Conservation (phyloP, 2,113 vertebrate genomes). For the Tychaedon coryphoeus region DNA sequence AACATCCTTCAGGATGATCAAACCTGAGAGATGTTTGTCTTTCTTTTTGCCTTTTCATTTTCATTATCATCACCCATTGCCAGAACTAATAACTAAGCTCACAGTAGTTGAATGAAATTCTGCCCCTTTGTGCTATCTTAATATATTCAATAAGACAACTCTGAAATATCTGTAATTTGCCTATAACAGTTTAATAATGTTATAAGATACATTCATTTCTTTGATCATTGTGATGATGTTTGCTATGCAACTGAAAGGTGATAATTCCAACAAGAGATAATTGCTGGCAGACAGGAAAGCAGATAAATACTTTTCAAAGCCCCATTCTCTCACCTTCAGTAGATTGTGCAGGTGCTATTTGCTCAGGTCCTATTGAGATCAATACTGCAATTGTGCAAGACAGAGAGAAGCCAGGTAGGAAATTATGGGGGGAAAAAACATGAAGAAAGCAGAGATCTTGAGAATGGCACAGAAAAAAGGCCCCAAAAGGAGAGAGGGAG, state of each 20-base stretch:
- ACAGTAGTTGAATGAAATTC: not conserved
- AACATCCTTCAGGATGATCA: not conserved
- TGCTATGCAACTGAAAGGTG: not conserved
- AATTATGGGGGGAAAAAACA: fast-evolving
- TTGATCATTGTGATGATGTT: not conserved
- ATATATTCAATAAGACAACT: not conserved
- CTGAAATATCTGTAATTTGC: not conserved
- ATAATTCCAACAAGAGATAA: not conserved
- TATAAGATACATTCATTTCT: not conserved
- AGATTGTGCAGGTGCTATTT: not conserved
- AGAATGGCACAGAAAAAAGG: not conserved
- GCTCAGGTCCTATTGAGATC: not conserved
- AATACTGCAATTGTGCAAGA: not conserved
- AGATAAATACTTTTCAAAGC: not conserved
- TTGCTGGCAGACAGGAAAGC: not conserved
- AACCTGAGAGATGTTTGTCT: not conserved
- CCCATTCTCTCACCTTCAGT: not conserved
- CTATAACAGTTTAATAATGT: not conserved
- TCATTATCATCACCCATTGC: fast-evolving
- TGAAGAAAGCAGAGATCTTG: not conserved
- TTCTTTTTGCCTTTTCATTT: not conserved
- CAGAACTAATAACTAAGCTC: not conserved
- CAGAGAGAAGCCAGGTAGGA: not conserved
- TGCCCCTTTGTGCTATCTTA: not conserved
- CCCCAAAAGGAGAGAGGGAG: not conserved